phyloP scores from a whole-genome alignment of 2,888 invertebrate species.

The Halictus quadricinctus region DNA sequence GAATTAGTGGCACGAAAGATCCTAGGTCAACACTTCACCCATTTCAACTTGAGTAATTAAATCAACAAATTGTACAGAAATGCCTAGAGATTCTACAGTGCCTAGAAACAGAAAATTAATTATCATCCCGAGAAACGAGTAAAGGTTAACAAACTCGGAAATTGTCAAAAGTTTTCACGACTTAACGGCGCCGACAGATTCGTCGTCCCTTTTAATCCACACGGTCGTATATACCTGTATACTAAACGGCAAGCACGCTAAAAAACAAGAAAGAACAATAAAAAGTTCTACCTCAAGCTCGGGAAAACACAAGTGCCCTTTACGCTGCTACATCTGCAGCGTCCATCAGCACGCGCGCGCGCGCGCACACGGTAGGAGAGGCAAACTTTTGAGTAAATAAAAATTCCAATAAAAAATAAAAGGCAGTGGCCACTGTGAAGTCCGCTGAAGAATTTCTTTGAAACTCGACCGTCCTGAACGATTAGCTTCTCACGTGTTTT shows the following conservation, averaged over 20 bases:
- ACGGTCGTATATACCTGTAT: too few relatives aligned
- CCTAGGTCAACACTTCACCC: too few relatives aligned
- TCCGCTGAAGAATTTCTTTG: slow-evolving; percentile 18
- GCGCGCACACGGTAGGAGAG: neutral
- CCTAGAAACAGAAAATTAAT: neutral
- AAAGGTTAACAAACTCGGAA: neutral
- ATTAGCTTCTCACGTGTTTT: slow-evolving; percentile 14
- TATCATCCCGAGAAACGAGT: too few relatives aligned
- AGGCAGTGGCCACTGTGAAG: neutral
- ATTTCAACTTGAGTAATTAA: neutral
- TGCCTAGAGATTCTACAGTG: neutral
- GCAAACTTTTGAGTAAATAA: neutral
- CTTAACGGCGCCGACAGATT: neutral
- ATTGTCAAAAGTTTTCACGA: neutral
- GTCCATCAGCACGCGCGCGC: neutral
- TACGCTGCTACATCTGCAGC: neutral
- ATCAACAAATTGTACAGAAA: neutral
- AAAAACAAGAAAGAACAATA: neutral
- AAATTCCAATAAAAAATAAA: neutral
- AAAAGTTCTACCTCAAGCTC: neutral
- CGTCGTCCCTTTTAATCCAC: too few relatives aligned
- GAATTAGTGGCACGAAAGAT: too few relatives aligned
- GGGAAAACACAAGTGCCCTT: neutral
- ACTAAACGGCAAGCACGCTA: neutral
- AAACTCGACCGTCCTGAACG: slow-evolving; percentile 22